These are phyloP conservation scores for Ctenopoma kingsleyae DNA, from an alignment of 2,797 vertebrate species.

Conservation along the genomic window DNA sequence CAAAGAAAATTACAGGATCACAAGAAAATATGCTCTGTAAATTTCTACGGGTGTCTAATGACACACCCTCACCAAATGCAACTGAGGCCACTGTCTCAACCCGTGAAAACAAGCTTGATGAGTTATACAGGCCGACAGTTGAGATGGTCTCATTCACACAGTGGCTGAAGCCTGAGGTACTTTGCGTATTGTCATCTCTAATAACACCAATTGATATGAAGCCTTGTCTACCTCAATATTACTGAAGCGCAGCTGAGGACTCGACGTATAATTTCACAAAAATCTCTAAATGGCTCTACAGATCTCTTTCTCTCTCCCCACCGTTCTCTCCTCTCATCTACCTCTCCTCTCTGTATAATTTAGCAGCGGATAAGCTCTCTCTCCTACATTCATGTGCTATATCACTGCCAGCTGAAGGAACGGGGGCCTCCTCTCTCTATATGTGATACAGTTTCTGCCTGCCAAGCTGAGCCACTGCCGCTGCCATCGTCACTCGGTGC, in stretches of 20 bases:
- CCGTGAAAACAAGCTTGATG: slow-evolving; percentile 42
- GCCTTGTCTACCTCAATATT: slow-evolving; percentile 60
- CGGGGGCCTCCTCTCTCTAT: slow-evolving; percentile 57
- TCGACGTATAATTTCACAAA: slow-evolving; percentile 52
- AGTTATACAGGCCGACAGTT: slow-evolving; percentile 39
- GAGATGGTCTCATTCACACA: slow-evolving; percentile 46
- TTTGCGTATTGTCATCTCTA: slow-evolving; percentile 54
- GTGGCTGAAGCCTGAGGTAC: slow-evolving; percentile 41
- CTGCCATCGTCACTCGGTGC: slow-evolving; percentile 55
- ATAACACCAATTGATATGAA: slow-evolving; percentile 61
- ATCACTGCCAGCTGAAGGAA: slow-evolving; percentile 67
- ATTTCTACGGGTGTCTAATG: slow-evolving; percentile 61
- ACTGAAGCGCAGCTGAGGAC: slow-evolving; percentile 46
- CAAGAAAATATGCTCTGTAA: slow-evolving; percentile 42
- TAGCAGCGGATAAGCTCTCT: slow-evolving; percentile 64
- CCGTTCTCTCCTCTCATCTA: slow-evolving; percentile 7
- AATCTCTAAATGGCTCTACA: slow-evolving; percentile 51
- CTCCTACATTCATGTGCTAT: slow-evolving; percentile 57
- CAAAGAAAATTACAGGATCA: slow-evolving; percentile 62
- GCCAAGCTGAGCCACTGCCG: slow-evolving; percentile 62
- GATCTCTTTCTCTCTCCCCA: slow-evolving; percentile 27
- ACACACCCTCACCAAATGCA: slow-evolving; percentile 30
- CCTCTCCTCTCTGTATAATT: slow-evolving; percentile 61
- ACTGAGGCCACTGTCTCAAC: slow-evolving; percentile 20
- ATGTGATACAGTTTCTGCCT: slow-evolving; percentile 70